Conservation (phyloP, 1,140 invertebrate genomes). For the Drosophila repletoides region DNA sequence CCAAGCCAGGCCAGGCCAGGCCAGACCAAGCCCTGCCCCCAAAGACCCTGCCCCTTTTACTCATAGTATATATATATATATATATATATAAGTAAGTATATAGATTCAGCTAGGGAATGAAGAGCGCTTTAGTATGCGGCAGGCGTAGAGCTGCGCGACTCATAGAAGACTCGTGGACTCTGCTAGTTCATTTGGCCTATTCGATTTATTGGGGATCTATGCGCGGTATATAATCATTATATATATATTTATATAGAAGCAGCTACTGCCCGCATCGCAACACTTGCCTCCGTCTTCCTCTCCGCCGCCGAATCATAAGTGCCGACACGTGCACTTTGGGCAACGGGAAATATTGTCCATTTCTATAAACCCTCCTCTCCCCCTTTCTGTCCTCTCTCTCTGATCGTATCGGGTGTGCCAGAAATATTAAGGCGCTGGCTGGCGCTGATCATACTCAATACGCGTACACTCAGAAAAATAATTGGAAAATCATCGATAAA, state of each 20-base stretch:
- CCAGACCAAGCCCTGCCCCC: conserved; percentile 4
- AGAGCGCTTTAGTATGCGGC: conserved; percentile 52
- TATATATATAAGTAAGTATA: too few species aligned
- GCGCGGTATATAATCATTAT: not conserved
- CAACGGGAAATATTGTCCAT: conserved; percentile 39
- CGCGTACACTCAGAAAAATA: too few species aligned
- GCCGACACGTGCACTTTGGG: conserved; percentile 48
- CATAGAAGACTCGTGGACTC: not conserved
- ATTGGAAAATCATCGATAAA: too few species aligned
- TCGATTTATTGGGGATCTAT: conserved; percentile 5
- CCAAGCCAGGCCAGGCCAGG: conserved; percentile 12
- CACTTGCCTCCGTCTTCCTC: conserved; percentile 18
- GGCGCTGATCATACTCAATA: conserved; percentile 42
- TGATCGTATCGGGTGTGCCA: conserved; percentile 12
- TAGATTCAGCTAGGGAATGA: too few species aligned
- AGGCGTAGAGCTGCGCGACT: too few species aligned
- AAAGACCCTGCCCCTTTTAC: not conserved
- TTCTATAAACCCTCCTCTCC: not conserved
- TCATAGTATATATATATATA: too few species aligned
- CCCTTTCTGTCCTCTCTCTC: not conserved
- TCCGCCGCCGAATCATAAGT: conserved; percentile 16
- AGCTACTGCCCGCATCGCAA: conserved; percentile 33
- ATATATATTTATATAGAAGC: not conserved
- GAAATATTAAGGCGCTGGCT: conserved; percentile 16
- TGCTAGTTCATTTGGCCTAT: conserved; percentile 22